Base-by-base conservation (phyloP, 2,888 invertebrate genomes). In the Conchocele bisecta region DNA sequence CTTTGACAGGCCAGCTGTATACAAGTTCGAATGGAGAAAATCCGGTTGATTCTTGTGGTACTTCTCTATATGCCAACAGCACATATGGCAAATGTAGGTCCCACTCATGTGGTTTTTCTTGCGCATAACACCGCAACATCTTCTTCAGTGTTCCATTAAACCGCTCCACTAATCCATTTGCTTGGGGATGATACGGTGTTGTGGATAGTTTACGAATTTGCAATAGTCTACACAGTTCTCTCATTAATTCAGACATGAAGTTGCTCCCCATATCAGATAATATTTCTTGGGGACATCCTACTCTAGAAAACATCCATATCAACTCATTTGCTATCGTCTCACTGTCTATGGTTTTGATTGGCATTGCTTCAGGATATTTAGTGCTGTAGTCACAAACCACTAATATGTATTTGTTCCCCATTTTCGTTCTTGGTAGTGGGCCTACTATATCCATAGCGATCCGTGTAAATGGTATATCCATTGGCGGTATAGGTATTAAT, bases 21-120 rank as follows among this genome's bases (percentile, higher is more conserved):
- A 66, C 17, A 5, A 72, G 6, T 39, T 72, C 66, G 42, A 65
- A 65, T n/a, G 50, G 54, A 13, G 59, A 70, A 39, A 70, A 68
- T n/a, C 53, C 51, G 33, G 51, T 67, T 31, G 48, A 33, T 4
- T 59, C 61, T 44, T 65, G 48, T 28, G 72, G 51, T 5, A 72
- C 72, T 24, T 72, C 65, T 11, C 69, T 15, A 24, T 70, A 54
- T 6, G 53, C 50, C 58, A 64, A 70, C 3, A 51, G 29, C 20
- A 51, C 31, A 31, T 51, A 33, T 6, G 33, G 51, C 3, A 33
- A 15, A 51, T 15, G 13, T 22, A 24, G 31, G 35, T 33, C 51
- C 51, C 51, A 51, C 6, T 33, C 33, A 29, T 51, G 33, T 33
- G 31, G 31, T 33, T 51, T 22, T 7, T 51, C 35, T 33, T 51